Percentiles rank a stretch among this genome's conserved stretches.
Conservation (phyloP, 1,140 invertebrate species). For the Drosophila guanche region DNA sequence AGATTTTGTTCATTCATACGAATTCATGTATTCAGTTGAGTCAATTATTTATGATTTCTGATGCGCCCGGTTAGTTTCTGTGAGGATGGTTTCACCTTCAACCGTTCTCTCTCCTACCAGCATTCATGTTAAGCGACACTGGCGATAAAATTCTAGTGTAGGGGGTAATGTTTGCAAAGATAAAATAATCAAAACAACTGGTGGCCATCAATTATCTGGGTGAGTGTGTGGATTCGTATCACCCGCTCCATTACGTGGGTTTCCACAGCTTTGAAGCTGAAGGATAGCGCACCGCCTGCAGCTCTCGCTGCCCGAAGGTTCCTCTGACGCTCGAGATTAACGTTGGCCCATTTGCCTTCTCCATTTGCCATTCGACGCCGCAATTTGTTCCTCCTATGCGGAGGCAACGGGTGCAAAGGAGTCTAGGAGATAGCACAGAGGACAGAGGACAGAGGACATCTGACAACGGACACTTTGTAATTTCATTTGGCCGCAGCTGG, state of each 20-base stretch:
- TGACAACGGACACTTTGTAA: slow-evolving; percentile 68
- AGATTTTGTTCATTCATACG: slow-evolving; percentile 34
- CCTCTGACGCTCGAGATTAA: slow-evolving; percentile 48
- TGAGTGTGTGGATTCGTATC: slow-evolving; percentile 15
- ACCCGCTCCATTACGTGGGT: too few relatives aligned
- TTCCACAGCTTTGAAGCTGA: too few relatives aligned
- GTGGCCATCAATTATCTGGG: slow-evolving; percentile 42
- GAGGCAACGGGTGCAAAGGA: too few relatives aligned
- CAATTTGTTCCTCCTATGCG: slow-evolving; percentile 37
- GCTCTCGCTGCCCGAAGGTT: slow-evolving; percentile 30
- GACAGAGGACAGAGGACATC: slow-evolving; percentile 21
- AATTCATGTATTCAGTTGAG: slow-evolving; percentile 37
- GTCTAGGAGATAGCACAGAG: slow-evolving; percentile 6
- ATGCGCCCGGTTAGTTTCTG: slow-evolving; percentile 10
- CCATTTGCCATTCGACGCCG: slow-evolving; percentile 25
- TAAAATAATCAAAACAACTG: slow-evolving; percentile 42
- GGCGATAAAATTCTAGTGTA: slow-evolving; percentile 20
- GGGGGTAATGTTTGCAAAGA: slow-evolving; percentile 22
- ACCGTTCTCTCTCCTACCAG: too few relatives aligned
- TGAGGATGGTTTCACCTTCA: slow-evolving; percentile 10
- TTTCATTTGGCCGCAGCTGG: slow-evolving; percentile 54
- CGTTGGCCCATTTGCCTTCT: slow-evolving; percentile 30
- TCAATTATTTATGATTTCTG: slow-evolving; percentile 39
- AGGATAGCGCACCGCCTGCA: not conserved
- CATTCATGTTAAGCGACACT: slow-evolving; percentile 2